Percentiles rank a stretch among this genome's conserved stretches.
These are phyloP conservation scores for Spizella passerina DNA, from an alignment of 2,797 vertebrate species.

Conservation along the genomic window DNA sequence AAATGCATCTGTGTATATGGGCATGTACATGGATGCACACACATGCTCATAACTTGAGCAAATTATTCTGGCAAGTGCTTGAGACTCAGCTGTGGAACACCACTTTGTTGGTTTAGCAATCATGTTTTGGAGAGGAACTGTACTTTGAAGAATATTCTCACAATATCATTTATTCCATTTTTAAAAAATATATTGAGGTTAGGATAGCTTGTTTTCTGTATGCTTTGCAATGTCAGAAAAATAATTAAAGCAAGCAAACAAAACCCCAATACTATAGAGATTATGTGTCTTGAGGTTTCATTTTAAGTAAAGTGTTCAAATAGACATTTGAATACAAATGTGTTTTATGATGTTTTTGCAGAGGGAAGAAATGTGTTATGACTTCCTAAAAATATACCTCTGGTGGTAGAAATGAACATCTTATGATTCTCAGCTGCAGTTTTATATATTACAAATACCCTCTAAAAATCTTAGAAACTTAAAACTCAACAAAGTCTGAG, in stretches of 20 bases:
- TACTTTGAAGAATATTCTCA: background rate
- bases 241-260: background rate
- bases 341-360: background rate
- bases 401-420: background rate
- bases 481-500: background rate
- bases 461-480: background rate
- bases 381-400: background rate
- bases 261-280: fast-evolving
- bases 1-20: background rate
- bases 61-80: background rate
- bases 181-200: background rate
- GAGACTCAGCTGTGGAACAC: background rate
- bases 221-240: background rate
- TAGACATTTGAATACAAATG: background rate
- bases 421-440: background rate
- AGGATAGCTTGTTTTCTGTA: background rate
- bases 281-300: background rate
- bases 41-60: background rate
- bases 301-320: background rate
- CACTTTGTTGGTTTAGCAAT: background rate
- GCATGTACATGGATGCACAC: background rate
- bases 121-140: background rate
- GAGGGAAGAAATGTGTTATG: background rate
- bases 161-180: background rate
- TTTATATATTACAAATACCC: background rate